phyloP scores from a whole-genome alignment of 92 coral and sea anemone species.

The Zoanthus sociatus region DNA sequence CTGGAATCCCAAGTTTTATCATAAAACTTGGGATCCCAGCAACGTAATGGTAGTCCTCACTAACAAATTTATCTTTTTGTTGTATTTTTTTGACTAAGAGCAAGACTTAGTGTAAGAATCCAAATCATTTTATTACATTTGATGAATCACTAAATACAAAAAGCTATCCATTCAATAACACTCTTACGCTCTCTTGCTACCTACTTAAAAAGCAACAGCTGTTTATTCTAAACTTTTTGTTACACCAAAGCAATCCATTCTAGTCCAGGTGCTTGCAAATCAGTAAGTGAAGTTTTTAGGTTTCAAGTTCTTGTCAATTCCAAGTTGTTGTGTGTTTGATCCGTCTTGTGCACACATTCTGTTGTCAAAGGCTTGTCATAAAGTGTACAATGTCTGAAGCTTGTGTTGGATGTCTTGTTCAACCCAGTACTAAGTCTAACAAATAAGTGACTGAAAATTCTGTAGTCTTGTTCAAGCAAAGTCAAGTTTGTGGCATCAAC shows the following conservation, averaged over 20 bases:
- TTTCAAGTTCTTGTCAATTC: conserved; percentile 43
- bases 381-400: conserved; percentile 19
- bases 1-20: not conserved
- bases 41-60: too few relatives aligned
- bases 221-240: not conserved
- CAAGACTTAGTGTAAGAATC: not conserved
- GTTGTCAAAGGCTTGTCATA: conserved; percentile 34
- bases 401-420: conserved; percentile 34
- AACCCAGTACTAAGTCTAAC: conserved; percentile 32
- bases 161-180: not conserved
- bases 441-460: conserved; percentile 23
- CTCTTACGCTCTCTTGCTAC: not conserved
- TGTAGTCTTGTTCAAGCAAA: conserved; percentile 47
- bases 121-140: not conserved
- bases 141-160: not conserved
- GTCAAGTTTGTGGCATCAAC: conserved; percentile 30
- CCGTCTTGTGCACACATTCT: conserved; percentile 38
- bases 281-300: conserved; percentile 30
- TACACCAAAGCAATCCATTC: conserved; percentile 15
- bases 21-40: not conserved
- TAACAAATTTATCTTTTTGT: too few relatives aligned
- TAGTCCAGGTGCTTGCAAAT: conserved; percentile 32
- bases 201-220: not conserved
- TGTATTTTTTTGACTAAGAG: too few relatives aligned
- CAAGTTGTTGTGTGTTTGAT: conserved; percentile 14